Base-by-base conservation (phyloP, 1,140 invertebrate genomes). In the Ips nitidus region DNA sequence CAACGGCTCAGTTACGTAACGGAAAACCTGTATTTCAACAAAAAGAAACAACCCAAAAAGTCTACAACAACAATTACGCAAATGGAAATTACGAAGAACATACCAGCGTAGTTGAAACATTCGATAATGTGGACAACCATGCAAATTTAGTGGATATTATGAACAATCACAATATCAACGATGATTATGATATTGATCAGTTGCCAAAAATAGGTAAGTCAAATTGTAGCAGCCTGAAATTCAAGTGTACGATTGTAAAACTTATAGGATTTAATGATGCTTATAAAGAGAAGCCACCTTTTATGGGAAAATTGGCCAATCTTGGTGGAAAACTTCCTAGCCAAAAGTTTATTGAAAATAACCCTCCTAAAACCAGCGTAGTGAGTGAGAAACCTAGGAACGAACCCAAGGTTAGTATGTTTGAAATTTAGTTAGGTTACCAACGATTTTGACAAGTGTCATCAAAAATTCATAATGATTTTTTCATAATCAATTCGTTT, bases 241-340 rank as follows among this genome's bases (percentile, higher is more conserved):
- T 22, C 45, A 47, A 5, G 45, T 47, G n/a, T 47, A n/a, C n/a
- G 4, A 47, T 5, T 47, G 45, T 47, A n/a, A n/a, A 4, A 43
- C 40, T 65, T 65, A 36, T 59, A 66, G 70, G 58, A n/a, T 57
- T 55, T 53, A 63, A 70, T 43, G 64, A 70, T 5, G 69, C 47
- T 41, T 47, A 55, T 43, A 36, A 62, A 43, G 59, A 74, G 3
- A 71, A 75, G 38, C 60, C 70, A 0, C 36, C 52, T 3, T 63
- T 68, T 8, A 63, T 78, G 52, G 75, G 75, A 52, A 80, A 80
- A 70, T 71, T 81, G 41, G 73, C 79, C 2, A 81, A 80, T 70
- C 77, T 81, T 4, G 79, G 79, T 4, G 78, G 79, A 39, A 71
- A 75, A 55, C 67, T 78, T 7, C 78, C 76, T 3, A 80, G 78